Conservation (phyloP, 2,113 vertebrate species). For the Zonotrichia leucophrys region DNA sequence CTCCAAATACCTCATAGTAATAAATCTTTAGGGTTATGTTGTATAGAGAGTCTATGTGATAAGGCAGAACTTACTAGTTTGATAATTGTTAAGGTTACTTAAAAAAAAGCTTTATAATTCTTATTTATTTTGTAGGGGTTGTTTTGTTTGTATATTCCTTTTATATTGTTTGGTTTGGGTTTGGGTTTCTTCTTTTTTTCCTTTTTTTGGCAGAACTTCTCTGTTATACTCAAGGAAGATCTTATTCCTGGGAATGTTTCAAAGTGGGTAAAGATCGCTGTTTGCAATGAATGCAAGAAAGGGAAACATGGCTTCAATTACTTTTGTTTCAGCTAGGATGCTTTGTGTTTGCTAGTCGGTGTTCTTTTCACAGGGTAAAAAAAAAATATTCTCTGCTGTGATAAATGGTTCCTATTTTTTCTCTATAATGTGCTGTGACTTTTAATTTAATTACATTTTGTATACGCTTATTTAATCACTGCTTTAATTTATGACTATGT, state of each 20-base stretch:
- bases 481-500: slow-evolving; percentile 96
- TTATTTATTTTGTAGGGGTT: slow-evolving; percentile 90
- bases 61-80: slow-evolving; percentile 93
- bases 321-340: slow-evolving; percentile 79
- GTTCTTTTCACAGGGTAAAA: slow-evolving; percentile 98
- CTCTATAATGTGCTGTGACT: slow-evolving; percentile 90
- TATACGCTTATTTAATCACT: slow-evolving; percentile 87
- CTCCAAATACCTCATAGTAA: slow-evolving; percentile 99
- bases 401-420: slow-evolving; percentile 88
- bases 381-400: slow-evolving; percentile 88
- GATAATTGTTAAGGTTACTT: slow-evolving; percentile 91
- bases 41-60: slow-evolving; percentile 96
- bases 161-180: slow-evolving; percentile 47
- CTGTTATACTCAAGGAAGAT: slow-evolving; percentile 82
- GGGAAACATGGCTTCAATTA: slow-evolving; percentile 73
- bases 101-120: slow-evolving; percentile 86
- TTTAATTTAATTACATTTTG: slow-evolving; percentile 91
- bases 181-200: slow-evolving; percentile 62
- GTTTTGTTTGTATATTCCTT: slow-evolving; percentile 70
- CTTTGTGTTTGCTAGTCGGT: slow-evolving; percentile 80
- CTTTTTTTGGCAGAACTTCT: slow-evolving; percentile 78
- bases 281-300: slow-evolving; percentile 76
- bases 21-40: slow-evolving; percentile 94
- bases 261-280: slow-evolving; percentile 77
- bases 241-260: slow-evolving; percentile 79